Percentiles rank a stretch among this genome's conserved stretches.
phyloP scores from a whole-genome alignment of 1,140 invertebrate species.

The Scaptomyza graminum region DNA sequence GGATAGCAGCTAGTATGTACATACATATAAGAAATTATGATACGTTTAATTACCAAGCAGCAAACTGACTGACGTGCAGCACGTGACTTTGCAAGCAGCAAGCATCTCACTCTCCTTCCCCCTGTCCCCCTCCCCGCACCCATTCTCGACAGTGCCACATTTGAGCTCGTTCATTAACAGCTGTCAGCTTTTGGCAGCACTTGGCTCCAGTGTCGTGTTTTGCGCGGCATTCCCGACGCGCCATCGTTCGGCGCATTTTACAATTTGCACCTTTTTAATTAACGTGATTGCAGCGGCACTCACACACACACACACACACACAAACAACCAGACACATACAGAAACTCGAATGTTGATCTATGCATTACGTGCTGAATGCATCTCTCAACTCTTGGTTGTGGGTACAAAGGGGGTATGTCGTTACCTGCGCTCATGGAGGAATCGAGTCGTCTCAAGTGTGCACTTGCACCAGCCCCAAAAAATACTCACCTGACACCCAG shows the following conservation, averaged over 20 bases:
- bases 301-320: constrained; percentile 25
- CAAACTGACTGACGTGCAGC: constrained; percentile 53
- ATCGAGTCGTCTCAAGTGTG: constrained; percentile 66
- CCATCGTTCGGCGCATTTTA: constrained; percentile 62
- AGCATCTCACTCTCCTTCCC: background rate
- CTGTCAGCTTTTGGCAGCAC: constrained; percentile 79
- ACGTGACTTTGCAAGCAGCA: constrained; percentile 64
- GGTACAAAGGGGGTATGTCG: background rate
- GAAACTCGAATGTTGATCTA: constrained; percentile 62
- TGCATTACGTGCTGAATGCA: constrained; percentile 77
- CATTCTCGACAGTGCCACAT: constrained; percentile 13
- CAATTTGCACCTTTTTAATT: constrained; percentile 84
- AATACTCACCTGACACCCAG: constrained; percentile 42
- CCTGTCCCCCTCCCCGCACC: background rate
- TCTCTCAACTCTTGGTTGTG: constrained; percentile 35
- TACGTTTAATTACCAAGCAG: constrained; percentile 77
- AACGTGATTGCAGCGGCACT: constrained; percentile 81
- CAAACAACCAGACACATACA: constrained; percentile 23
- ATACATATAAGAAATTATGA: constrained; percentile 73
- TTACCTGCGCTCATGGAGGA: constrained; percentile 6
- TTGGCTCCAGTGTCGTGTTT: constrained; percentile 43
- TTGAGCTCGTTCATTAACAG: constrained; percentile 79
- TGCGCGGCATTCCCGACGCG: constrained; percentile 62
- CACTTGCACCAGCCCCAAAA: constrained; percentile 67
- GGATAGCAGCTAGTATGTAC: constrained; percentile 9